Percentiles rank a stretch among this genome's conserved stretches.
Evolutionary conservation across 2,113 vertebrate species (phyloP).

Genomic region (Callocephalon fimbriatum): DNA sequence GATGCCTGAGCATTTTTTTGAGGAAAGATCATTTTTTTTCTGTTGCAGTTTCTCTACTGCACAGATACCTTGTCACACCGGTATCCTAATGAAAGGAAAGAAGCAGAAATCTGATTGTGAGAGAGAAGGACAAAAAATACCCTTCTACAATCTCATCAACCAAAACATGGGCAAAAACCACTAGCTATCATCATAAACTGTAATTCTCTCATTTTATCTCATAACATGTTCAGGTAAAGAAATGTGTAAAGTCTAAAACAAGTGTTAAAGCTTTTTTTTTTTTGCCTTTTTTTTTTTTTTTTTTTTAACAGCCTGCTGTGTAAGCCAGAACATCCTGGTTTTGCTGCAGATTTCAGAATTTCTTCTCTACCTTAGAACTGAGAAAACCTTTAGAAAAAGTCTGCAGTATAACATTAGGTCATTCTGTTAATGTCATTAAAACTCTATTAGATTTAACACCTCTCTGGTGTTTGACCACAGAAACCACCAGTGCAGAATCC

Average conservation of each 20-base stretch:
- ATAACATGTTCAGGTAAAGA: not conserved
- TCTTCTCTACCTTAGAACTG: not conserved
- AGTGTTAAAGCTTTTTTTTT: not conserved
- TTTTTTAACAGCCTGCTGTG: not conserved
- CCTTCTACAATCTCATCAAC: not conserved
- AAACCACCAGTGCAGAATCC: not conserved
- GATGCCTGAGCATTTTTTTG: not conserved
- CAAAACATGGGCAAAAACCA: not conserved
- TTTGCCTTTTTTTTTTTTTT: not conserved
- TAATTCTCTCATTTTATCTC: not conserved
- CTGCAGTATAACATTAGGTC: not conserved
- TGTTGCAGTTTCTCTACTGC: not conserved
- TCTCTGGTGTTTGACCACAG: not conserved
- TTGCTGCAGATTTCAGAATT: not conserved
- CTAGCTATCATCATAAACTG: not conserved
- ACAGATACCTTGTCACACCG: fast-evolving
- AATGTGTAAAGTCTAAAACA: not conserved
- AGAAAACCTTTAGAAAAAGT: not conserved
- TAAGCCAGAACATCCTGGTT: not conserved
- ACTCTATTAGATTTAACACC: not conserved
- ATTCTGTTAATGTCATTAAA: not conserved
- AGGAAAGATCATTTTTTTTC: not conserved
- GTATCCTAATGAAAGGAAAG: not conserved
- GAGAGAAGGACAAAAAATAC: not conserved
- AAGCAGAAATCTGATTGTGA: not conserved